These are phyloP conservation scores for Brachystomella parvula DNA, from an alignment of 1,140 invertebrate genomes.

Conservation along the genomic window DNA sequence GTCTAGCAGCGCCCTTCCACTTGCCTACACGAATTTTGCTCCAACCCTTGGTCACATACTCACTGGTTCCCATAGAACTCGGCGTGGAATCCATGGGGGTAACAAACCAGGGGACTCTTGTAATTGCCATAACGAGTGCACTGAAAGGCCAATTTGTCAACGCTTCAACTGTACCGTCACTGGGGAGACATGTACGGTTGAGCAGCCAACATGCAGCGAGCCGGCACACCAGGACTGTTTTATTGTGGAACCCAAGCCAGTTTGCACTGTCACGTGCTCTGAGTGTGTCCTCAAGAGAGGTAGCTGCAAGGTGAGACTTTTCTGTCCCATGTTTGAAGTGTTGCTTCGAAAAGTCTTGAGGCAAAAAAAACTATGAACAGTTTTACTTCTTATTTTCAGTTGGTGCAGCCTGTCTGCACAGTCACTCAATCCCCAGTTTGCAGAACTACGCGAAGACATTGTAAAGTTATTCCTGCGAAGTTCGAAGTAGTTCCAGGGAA, in stretches of 20 bases:
- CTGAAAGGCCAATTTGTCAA: background rate
- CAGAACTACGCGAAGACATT: background rate
- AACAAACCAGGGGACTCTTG: background rate
- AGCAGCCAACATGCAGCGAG: background rate
- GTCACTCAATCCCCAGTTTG: background rate
- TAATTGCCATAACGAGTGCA: background rate
- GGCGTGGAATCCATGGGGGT: background rate
- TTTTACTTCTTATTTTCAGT: no score
- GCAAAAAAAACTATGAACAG: no score
- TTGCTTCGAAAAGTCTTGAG: no score
- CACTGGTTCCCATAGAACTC: background rate
- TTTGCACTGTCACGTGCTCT: background rate
- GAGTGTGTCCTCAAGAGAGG: background rate
- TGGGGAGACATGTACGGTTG: background rate
- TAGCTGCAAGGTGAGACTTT: background rate
- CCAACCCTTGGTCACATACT: background rate
- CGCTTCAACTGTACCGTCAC: background rate
- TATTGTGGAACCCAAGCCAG: background rate
- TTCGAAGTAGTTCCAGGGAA: slow-evolving; percentile 4
- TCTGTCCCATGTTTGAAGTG: no score
- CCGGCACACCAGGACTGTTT: background rate
- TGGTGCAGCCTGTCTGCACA: background rate
- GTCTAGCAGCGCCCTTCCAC: slow-evolving; percentile 1
- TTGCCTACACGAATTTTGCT: background rate
- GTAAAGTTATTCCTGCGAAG: background rate